Percentiles rank a stretch among this genome's conserved stretches.
Conservation (phyloP, 2,113 vertebrate species). For the Phoenicopterus ruber region DNA sequence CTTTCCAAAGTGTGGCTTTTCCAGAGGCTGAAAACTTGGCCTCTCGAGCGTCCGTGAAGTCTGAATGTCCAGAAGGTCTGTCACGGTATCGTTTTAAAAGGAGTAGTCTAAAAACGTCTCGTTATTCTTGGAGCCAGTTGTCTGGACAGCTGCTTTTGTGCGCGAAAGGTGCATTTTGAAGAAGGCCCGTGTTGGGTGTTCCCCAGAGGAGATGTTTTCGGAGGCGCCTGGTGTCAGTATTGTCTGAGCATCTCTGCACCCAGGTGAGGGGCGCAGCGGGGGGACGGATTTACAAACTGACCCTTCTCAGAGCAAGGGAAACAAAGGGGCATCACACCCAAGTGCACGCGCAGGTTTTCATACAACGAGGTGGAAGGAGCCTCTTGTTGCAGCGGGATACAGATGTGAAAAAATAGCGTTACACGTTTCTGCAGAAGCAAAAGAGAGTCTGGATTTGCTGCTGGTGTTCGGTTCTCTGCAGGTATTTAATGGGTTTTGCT, state of each 20-base stretch:
- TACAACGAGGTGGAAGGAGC: not conserved
- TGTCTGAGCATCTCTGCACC: not conserved
- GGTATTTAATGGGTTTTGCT: constrained; percentile 37
- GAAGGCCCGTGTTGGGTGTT: rapidly evolving
- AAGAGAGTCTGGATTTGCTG: not conserved
- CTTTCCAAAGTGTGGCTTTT: not conserved
- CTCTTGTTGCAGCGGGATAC: not conserved
- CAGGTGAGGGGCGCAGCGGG: rapidly evolving
- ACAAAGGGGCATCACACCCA: not conserved
- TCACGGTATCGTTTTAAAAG: not conserved
- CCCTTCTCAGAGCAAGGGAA: not conserved
- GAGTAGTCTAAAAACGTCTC: not conserved
- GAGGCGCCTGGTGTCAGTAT: not conserved
- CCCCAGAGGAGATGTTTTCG: not conserved
- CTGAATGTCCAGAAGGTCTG: not conserved
- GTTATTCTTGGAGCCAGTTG: not conserved
- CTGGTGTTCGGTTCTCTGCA: not conserved
- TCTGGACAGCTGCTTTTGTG: not conserved
- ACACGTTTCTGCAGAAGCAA: not conserved
- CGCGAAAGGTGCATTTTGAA: not conserved
- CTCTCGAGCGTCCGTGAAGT: not conserved
- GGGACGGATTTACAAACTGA: not conserved
- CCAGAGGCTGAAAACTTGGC: not conserved
- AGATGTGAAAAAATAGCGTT: not conserved
- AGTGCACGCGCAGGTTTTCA: not conserved